Evolutionary conservation across 2,797 vertebrate genomes (phyloP).

Genomic region (Columba guinea): DNA sequence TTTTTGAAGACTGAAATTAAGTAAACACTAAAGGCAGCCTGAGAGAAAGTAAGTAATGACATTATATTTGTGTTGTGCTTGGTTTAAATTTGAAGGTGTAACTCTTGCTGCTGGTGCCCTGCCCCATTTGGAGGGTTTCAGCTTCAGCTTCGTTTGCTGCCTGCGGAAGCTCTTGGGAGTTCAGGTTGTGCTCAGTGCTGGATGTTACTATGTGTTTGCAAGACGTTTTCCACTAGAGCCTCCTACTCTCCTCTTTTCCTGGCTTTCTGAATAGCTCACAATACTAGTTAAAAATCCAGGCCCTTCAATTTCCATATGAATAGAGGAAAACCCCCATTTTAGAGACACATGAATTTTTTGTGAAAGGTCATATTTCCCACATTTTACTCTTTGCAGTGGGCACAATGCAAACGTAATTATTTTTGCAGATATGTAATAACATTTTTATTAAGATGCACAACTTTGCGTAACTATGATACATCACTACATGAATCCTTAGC

Average conservation of each 20-base stretch:
- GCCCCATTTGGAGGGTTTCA: background rate
- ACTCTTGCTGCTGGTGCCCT: background rate
- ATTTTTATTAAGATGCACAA: background rate
- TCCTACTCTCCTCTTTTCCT: background rate
- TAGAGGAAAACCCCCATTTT: background rate
- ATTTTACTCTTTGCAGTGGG: background rate
- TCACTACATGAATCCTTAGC: background rate
- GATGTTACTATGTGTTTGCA: background rate
- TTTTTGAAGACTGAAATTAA: background rate
- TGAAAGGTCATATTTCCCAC: background rate
- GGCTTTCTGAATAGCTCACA: background rate
- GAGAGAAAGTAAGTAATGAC: background rate
- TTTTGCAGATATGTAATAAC: background rate
- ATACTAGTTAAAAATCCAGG: background rate
- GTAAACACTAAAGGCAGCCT: background rate
- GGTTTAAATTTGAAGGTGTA: background rate
- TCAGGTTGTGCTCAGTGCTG: background rate
- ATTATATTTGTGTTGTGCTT: background rate
- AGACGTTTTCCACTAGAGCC: background rate
- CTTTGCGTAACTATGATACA: background rate
- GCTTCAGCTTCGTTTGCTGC: background rate
- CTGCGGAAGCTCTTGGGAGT: background rate
- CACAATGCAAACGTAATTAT: background rate
- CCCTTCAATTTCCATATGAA: background rate
- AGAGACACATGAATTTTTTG: background rate